These are phyloP conservation scores for Aphelocoma coerulescens DNA, from an alignment of 2,113 vertebrate genomes.

Conservation along the genomic window DNA sequence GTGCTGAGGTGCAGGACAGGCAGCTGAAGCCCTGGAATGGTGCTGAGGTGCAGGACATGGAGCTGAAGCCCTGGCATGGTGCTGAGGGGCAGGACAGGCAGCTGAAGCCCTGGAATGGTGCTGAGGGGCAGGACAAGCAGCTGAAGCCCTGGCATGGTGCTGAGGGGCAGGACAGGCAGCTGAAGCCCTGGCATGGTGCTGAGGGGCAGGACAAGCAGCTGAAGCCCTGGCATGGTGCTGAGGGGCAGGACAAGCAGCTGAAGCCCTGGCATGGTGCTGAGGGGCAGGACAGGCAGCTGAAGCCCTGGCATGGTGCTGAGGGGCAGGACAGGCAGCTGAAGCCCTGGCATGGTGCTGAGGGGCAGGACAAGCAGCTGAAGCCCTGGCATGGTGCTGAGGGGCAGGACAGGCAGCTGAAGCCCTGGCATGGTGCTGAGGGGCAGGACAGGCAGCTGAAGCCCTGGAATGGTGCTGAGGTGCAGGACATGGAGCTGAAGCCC, in stretches of 20 bases:
- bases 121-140: neutral
- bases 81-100: neutral
- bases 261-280: neutral
- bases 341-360: neutral
- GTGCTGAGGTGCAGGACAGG: rapidly evolving
- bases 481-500: neutral
- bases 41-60: neutral
- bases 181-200: neutral
- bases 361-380: neutral
- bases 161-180: rapidly evolving
- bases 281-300: rapidly evolving
- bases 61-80: neutral
- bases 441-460: neutral
- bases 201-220: neutral
- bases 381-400: neutral
- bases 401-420: rapidly evolving
- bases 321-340: neutral
- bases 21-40: rapidly evolving
- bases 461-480: neutral
- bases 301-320: neutral
- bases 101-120: neutral
- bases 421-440: neutral
- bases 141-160: neutral
- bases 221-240: neutral
- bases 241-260: neutral